Percentiles rank a stretch among this genome's conserved stretches.
These are phyloP conservation scores for Pseudomyrmex flavicornis DNA, from an alignment of 1,140 invertebrate species.

Conservation along the genomic window DNA sequence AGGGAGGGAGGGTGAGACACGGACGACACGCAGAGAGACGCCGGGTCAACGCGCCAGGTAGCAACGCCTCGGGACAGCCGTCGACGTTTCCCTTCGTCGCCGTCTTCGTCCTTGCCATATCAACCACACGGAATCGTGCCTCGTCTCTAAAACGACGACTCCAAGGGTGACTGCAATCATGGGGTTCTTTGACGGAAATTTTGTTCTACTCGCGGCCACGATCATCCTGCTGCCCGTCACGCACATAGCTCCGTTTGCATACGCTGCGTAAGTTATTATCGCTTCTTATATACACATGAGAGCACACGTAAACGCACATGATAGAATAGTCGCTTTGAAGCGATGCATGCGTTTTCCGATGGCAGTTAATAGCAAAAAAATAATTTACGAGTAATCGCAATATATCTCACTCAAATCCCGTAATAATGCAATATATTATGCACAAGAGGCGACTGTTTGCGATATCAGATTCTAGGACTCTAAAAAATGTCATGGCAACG, in stretches of 20 bases:
- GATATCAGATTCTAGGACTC: constrained; percentile 5
- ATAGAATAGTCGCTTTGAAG: neutral
- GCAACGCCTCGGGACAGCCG: constrained; percentile 74
- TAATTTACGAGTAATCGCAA: neutral
- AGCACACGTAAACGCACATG: neutral
- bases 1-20: constrained; percentile 71
- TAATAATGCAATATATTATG: neutral
- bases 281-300: neutral
- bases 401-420: neutral
- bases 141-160: constrained; percentile 17
- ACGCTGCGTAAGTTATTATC: constrained; percentile 82
- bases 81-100: constrained; percentile 66
- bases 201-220: constrained; percentile 84
- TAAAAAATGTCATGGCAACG: neutral
- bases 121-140: constrained; percentile 29
- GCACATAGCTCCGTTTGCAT: constrained; percentile 83
- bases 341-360: neutral
- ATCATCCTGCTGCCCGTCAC: constrained; percentile 83
- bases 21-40: constrained; percentile 73
- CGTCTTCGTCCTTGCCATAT: constrained; percentile 56
- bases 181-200: constrained; percentile 82
- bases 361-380: too few relatives aligned
- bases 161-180: constrained; percentile 73
- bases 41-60: constrained; percentile 76
- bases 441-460: neutral